Evolutionary conservation across 2,888 invertebrate genomes (phyloP), one percentile per base, ranked within the genome.

Genomic region (Torymus texanus): DNA sequence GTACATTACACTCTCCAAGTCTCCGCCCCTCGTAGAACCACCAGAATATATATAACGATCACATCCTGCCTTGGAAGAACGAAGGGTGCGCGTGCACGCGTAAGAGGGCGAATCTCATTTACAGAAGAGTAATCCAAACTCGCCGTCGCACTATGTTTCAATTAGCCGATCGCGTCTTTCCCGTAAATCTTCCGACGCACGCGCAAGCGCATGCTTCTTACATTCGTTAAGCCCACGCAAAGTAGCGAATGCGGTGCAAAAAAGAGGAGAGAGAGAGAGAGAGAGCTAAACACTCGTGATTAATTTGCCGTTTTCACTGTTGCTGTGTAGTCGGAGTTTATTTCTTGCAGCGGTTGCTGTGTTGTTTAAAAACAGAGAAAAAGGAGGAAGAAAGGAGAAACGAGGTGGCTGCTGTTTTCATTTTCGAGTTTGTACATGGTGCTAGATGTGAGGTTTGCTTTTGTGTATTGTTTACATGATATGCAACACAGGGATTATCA

Each of bases 61-160:
- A 63, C 50, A 76, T 70, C 53, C 67, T 76, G 24, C 21, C 59
- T 24, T 58, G 21, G 41, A 41, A 41, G 8, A 41, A 41, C 21
- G 41, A 8, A 8, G 41, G 8, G 41, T 1, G 41, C 41, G 41
- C 21, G 21, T 21, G 21, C 1, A 2, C 1, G 10, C n/a, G n/a
- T n/a, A 8, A 4, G 29, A 41, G 51, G 41, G 21, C 68, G 74
- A 62, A 67, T 66, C 80, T 72, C 76, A 75, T 80, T 80, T 72
- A 63, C 62, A n/a, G 56, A 14, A 62, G 61, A 71, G 73, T 72
- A 76, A 76, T 80, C 61, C 72, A 59, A 75, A 72, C 76, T 71
- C 73, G 61, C 55, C 51, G 59, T 59, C 65, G 51, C 76, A 76
- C 75, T 80, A 76, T 80, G 80, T 80, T 80, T 80, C 80, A 80